Evolutionary conservation across 1,140 invertebrate genomes (phyloP), one percentile per base, ranked within the genome.

Genomic region (Drosophila baimaii): DNA sequence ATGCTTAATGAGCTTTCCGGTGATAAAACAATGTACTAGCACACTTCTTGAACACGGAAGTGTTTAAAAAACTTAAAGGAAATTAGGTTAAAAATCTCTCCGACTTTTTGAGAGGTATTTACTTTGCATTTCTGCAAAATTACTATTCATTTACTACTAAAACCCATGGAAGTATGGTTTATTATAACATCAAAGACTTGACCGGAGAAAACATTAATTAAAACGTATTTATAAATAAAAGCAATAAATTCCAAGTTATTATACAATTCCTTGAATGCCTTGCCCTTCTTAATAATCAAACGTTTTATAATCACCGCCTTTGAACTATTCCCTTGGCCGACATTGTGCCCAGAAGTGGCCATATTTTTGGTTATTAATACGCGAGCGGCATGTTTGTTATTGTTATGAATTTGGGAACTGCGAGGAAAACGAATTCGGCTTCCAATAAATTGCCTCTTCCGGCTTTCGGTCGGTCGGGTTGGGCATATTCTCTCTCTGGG

Each of bases 391-490:
- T 41, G 59, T 61, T 72, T 80, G 65, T 85, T 84, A 57, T 86
- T 77, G 78, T 85, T 85, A 75, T 70, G 74, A 81, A 81, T 57
- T 57, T 23, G 70, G 21, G 47, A 47, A 19, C 23, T 76, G 59
- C 25, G 61, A 57, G 77, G 56, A 66, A 77, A 71, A 76, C 44
- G 55, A 74, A 64, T 66, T 59, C 44, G 69, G 57, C 71, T 77
- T 59, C 51, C 63, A 73, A 84, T 64, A 56, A 70, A 84, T 74
- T 74, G 77, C 49, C 47, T 57, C 81, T 90, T 88, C 77, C 83
- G 83, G 76, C 70, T 65, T 19, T 51, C 25, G 56, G 44, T 51
- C 25, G 56, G 44, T 66, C 54, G 54, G 25, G 23, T 33, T 52
- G 49, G 49, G 33, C 12, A 4, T 35, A 7, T 27, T 27, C 27